Percentiles rank a stretch among this genome's conserved stretches.
Conservation (phyloP, 2,888 invertebrate genomes). For the Drosophila rubida region DNA sequence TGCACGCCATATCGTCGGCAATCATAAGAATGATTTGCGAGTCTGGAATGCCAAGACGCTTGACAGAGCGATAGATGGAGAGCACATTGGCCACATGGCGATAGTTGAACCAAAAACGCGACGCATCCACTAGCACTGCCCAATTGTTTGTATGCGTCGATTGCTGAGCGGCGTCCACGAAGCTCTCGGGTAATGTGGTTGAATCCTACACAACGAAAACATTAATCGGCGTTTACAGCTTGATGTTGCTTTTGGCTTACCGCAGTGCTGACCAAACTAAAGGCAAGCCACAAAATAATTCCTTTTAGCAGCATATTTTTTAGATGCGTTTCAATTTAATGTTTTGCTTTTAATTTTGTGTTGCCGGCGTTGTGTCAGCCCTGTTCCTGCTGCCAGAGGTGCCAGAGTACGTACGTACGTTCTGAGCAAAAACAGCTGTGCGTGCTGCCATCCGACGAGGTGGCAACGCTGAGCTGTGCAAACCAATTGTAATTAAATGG, state of each 20-base stretch:
- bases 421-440: conserved; percentile 21
- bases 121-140: conserved; percentile 99
- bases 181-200: conserved; percentile 76
- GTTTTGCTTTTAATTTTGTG: conserved; percentile 12
- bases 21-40: conserved; percentile 99
- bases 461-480: conserved; percentile 30
- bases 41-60: conserved; percentile 99
- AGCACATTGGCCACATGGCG: conserved; percentile 99
- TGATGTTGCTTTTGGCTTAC: conserved; percentile 21
- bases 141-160: conserved; percentile 97
- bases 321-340: neutral
- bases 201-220: conserved; percentile 29
- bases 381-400: conserved; percentile 22
- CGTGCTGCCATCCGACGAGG: conserved; percentile 7
- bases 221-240: neutral
- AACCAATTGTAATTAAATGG: conserved; percentile 21
- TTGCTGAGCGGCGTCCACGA: conserved; percentile 79
- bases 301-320: conserved; percentile 30
- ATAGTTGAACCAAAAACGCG: conserved; percentile 99
- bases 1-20: conserved; percentile 99
- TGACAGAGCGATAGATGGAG: conserved; percentile 98
- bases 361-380: conserved; percentile 39
- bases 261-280: conserved; percentile 15
- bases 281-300: conserved; percentile 11
- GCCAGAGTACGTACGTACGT: conserved; percentile 7